A percentile compares a stretch with the other conserved stretches of the same genome.
phyloP scores from a whole-genome alignment of 1,140 invertebrate genomes.

The Heliconius nattereri region DNA sequence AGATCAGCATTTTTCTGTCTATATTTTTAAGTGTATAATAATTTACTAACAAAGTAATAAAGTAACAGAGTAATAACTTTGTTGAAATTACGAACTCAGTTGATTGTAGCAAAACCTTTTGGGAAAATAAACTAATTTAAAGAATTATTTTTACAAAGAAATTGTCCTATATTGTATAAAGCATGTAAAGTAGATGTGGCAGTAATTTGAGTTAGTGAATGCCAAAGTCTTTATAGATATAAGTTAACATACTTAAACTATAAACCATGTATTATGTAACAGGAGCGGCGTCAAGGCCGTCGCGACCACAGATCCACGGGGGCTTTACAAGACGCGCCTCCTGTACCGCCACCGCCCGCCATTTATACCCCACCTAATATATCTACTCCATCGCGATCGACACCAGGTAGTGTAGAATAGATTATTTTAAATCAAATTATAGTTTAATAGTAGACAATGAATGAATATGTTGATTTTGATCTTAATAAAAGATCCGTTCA shows the following conservation, averaged over 20 bases:
- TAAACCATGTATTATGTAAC: slow-evolving; percentile 12
- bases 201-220: neutral
- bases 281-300: slow-evolving; percentile 26
- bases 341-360: slow-evolving; percentile 64
- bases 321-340: slow-evolving; percentile 60
- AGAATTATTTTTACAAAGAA: neutral
- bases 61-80: neutral
- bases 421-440: neutral
- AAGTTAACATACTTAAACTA: neutral
- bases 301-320: slow-evolving; percentile 64
- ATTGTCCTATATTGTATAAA: neutral
- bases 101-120: neutral
- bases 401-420: slow-evolving; percentile 6
- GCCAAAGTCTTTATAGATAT: neutral
- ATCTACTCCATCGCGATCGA: slow-evolving; percentile 25
- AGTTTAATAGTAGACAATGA: too few species aligned
- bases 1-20: neutral
- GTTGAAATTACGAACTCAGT: neutral
- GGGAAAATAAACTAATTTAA: neutral
- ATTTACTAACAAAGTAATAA: neutral
- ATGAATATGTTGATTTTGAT: too few species aligned
- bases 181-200: neutral
- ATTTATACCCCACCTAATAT: slow-evolving; percentile 53
- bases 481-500: too few species aligned
- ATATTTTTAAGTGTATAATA: neutral